Conservation (phyloP, 2,888 invertebrate species). For the Sinohyriopsis cumingii region DNA sequence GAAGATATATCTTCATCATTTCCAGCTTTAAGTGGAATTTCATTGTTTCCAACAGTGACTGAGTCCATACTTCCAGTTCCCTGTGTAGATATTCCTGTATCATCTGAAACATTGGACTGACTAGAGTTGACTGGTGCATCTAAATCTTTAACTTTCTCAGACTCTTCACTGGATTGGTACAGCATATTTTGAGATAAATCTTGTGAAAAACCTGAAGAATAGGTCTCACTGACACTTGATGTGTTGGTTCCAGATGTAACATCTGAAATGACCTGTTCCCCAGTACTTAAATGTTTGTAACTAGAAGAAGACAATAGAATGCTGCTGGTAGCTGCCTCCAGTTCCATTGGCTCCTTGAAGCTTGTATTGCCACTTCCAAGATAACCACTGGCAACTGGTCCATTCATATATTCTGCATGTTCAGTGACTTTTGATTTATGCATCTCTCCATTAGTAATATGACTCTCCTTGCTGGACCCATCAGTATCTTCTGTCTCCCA, state of each 20-base stretch:
- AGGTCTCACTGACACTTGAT: too few relatives aligned
- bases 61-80: too few relatives aligned
- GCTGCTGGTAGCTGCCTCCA: background rate
- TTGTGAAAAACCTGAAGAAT: background rate
- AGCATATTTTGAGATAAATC: too few relatives aligned
- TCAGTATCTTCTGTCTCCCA: too few relatives aligned
- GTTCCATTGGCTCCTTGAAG: background rate
- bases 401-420: background rate
- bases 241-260: background rate
- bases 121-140: too few relatives aligned
- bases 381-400: background rate
- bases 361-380: background rate
- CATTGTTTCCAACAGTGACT: too few relatives aligned
- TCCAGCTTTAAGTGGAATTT: background rate
- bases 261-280: background rate
- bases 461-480: too few relatives aligned
- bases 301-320: background rate
- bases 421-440: background rate
- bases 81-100: too few relatives aligned
- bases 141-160: too few relatives aligned
- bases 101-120: too few relatives aligned
- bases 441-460: background rate
- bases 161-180: too few relatives aligned
- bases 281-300: background rate
- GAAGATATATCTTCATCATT: slow-evolving; percentile 1